Conservation (phyloP, 2,888 invertebrate species). For the Cepaea hortensis region DNA sequence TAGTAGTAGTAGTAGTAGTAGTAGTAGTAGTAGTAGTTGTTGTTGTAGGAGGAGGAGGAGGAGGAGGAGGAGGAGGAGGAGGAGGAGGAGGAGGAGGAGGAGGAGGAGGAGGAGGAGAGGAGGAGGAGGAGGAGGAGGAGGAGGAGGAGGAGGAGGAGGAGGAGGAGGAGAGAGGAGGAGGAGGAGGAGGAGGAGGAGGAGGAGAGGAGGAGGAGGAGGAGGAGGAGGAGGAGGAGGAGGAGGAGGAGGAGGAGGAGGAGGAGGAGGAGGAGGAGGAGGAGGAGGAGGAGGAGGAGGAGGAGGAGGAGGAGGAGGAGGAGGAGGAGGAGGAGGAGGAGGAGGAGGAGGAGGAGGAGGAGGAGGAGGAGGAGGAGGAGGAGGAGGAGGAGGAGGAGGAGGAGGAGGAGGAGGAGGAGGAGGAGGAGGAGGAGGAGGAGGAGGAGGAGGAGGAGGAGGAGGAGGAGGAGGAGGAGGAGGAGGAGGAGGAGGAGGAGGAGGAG, state of each 20-base stretch:
- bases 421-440: conserved; percentile 25
- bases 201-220: not conserved
- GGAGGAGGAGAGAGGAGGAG: no score
- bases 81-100: no score
- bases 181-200: not conserved
- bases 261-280: not conserved
- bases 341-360: conserved; percentile 19
- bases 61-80: no score
- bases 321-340: not conserved
- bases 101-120: no score
- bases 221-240: not conserved
- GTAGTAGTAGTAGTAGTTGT: no score
- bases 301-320: not conserved
- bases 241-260: not conserved
- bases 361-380: not conserved
- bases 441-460: not conserved
- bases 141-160: no score
- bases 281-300: not conserved
- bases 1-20: no score
- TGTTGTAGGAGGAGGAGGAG: no score
- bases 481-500: not conserved
- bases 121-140: no score
- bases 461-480: conserved; percentile 13
- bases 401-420: conserved; percentile 31
- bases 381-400: conserved; percentile 26